Base-by-base conservation (phyloP, 2,888 invertebrate species). In the Athrips mouffetella region DNA sequence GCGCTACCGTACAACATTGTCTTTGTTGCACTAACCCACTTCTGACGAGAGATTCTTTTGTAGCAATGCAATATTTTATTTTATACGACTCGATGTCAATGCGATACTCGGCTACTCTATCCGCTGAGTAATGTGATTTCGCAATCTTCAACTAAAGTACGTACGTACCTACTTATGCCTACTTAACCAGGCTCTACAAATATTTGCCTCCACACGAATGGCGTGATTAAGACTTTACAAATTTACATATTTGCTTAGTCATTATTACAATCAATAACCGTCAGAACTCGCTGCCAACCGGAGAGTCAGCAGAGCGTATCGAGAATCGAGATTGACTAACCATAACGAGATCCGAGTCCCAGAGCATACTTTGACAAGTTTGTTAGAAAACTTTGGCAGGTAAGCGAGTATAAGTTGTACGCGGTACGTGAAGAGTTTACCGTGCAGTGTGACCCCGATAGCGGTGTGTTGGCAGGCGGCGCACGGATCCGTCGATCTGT, bases 11-110 rank as follows among this genome's bases (percentile, higher is more conserved):
- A 71, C 75, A 80, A 76, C 76, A 74, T 76, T 79, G 80, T 82
- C 82, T 82, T 81, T 81, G 83, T 85, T 76, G 76, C 73, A 67
- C 74, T 85, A 84, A 82, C 84, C 84, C 81, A 85, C 75, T 80
- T 85, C 70, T 63, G 62, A 61, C 63, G 65, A 42, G 44, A n/a
- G 31, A 31, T 44, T 31, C 44, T 42, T 44, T 29, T 20, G 31
- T 20, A 13, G 15, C 18, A 20, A 44, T 44, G 30, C 44, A 57
- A 61, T 62, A 57, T 60, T 51, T 58, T 54, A 54, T 49, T 48
- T 37, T 18, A 37, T 37, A 16, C 21, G 11, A 11, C 11, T 37
- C 16, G 10, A 23, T 23, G 13, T 21, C 15, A 10, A 40, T 23
- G 37, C 25, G 40, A 23, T 23, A 8, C 8, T 20, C 20, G 6